Conservation (phyloP, 2,797 vertebrate genomes). For the Urophycis tenuis region DNA sequence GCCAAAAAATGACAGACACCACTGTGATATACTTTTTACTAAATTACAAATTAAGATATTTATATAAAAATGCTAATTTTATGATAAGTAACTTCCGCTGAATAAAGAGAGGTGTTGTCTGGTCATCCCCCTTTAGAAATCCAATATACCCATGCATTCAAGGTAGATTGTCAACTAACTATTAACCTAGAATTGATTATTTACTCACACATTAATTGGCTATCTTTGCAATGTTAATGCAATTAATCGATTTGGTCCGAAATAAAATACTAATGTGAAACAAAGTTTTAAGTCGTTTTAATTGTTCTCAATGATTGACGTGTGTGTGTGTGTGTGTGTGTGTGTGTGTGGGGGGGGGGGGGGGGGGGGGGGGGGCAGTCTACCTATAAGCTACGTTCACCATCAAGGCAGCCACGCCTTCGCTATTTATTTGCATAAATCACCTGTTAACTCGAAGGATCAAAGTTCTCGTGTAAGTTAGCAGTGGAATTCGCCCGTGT, state of each 20-base stretch:
- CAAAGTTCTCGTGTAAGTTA: constrained; percentile 64
- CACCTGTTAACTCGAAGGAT: constrained; percentile 51
- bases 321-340: neutral
- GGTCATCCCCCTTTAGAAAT: constrained; percentile 38
- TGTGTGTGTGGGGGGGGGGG: neutral
- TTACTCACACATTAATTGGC: constrained; percentile 33
- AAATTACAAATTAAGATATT: constrained; percentile 53
- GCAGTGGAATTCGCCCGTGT: constrained; percentile 47
- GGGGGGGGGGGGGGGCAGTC: no score
- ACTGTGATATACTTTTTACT: constrained; percentile 69
- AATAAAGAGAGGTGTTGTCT: constrained; percentile 47
- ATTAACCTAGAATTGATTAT: constrained; percentile 40
- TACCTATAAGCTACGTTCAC: neutral
- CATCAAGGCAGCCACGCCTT: neutral
- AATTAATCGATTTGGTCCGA: constrained; percentile 53
- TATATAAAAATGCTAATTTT: constrained; percentile 53
- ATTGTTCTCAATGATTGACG: neutral
- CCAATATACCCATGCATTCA: constrained; percentile 29
- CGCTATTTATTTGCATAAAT: constrained; percentile 24
- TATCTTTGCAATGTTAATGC: constrained; percentile 60
- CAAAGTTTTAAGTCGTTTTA: neutral
- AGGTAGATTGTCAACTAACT: constrained; percentile 30
- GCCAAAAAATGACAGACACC: constrained; percentile 56
- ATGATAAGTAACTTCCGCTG: constrained; percentile 41
- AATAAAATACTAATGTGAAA: constrained; percentile 57